These are phyloP conservation scores for Hermetia illucens DNA, from an alignment of 1,140 invertebrate species.

Conservation along the genomic window DNA sequence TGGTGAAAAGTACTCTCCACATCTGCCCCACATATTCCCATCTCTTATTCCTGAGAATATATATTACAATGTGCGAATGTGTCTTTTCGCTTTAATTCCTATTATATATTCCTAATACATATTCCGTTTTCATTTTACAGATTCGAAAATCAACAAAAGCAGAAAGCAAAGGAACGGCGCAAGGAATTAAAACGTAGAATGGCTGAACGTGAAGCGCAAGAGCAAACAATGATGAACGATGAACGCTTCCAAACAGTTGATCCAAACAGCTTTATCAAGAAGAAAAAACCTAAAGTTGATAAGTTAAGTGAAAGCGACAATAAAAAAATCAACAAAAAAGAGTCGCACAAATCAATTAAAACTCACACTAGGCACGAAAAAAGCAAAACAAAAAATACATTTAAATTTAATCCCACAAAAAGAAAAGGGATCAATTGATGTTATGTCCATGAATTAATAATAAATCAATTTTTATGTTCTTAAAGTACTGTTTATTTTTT, in stretches of 20 bases:
- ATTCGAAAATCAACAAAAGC: not conserved
- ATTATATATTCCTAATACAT: not conserved
- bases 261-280: conserved; percentile 16
- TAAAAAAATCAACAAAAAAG: too few relatives aligned
- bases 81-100: not conserved
- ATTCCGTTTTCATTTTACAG: not conserved
- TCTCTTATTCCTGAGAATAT: not conserved
- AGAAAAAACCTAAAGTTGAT: conserved; percentile 7
- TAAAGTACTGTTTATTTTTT: too few relatives aligned
- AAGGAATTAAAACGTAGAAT: conserved; percentile 1
- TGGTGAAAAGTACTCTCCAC: not conserved
- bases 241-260: conserved; percentile 23
- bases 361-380: too few relatives aligned
- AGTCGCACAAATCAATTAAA: too few relatives aligned
- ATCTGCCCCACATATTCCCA: not conserved
- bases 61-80: not conserved
- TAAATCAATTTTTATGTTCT: too few relatives aligned
- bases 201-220: conserved; percentile 2
- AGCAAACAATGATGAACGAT: conserved; percentile 15
- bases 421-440: too few relatives aligned
- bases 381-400: too few relatives aligned
- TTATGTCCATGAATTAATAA: too few relatives aligned
- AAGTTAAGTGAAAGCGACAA: too few relatives aligned
- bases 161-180: not conserved
- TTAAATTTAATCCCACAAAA: too few relatives aligned